Evolutionary conservation across 2,888 invertebrate genomes (phyloP).

Genomic region (Opisthograptis luteolata): DNA sequence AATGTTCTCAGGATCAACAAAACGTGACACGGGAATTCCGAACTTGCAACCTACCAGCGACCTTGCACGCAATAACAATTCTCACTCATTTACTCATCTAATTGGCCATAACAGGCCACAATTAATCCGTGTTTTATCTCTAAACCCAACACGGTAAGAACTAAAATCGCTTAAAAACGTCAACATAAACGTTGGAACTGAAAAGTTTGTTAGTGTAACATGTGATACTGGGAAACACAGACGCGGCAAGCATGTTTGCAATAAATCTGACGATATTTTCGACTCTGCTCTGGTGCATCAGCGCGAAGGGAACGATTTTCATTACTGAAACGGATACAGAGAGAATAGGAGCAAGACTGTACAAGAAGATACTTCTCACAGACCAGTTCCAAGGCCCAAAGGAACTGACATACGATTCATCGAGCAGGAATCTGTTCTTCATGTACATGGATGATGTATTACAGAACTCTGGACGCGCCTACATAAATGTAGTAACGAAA

Average conservation of each 20-base stretch:
- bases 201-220: constrained; percentile 51
- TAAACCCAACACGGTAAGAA: constrained; percentile 38
- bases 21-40: constrained; percentile 5
- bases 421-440: constrained; percentile 70
- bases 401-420: constrained; percentile 71
- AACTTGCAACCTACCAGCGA: constrained; percentile 36
- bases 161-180: constrained; percentile 39
- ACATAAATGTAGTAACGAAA: constrained; percentile 66
- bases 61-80: constrained; percentile 51
- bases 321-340: constrained; percentile 63
- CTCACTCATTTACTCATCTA: constrained; percentile 58
- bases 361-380: constrained; percentile 67
- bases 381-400: constrained; percentile 59
- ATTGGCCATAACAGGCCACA: constrained; percentile 43
- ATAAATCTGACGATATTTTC: constrained; percentile 38
- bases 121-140: constrained; percentile 28
- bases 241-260: constrained; percentile 49
- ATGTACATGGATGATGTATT: constrained; percentile 74
- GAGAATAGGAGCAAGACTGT: constrained; percentile 63
- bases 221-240: constrained; percentile 42
- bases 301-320: constrained; percentile 56
- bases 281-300: constrained; percentile 44
- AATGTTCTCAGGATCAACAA: background rate
- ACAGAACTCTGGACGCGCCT: constrained; percentile 70
- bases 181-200: constrained; percentile 47